Conservation (phyloP, 2,113 vertebrate species). For the Catharus minimus region DNA sequence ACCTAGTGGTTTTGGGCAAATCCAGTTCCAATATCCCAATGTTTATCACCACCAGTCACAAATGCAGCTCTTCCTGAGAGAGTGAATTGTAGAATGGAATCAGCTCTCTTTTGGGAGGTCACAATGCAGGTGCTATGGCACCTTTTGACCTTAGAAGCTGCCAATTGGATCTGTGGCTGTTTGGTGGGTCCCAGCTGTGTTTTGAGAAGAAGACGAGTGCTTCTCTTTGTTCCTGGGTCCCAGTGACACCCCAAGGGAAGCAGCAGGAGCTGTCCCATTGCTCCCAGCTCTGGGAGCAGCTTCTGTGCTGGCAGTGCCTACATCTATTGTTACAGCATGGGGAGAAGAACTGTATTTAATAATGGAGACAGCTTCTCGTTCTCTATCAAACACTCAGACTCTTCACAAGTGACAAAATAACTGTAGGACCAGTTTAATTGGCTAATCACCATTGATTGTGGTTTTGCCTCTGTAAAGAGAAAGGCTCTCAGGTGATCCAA, state of each 20-base stretch:
- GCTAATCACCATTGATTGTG: not conserved
- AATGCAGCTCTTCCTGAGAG: not conserved
- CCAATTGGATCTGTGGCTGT: not conserved
- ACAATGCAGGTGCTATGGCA: not conserved
- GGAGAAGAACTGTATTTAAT: not conserved
- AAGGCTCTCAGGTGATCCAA: not conserved
- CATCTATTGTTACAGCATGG: fast-evolving
- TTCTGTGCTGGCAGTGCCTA: not conserved
- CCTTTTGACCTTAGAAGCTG: not conserved
- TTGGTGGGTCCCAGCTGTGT: fast-evolving
- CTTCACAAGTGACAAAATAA: not conserved
- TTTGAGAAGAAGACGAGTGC: not conserved
- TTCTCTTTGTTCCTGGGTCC: not conserved
- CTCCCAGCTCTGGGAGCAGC: not conserved
- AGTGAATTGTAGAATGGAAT: not conserved
- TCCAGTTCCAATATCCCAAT: not conserved
- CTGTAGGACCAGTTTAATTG: not conserved
- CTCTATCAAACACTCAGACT: not conserved
- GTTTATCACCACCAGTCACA: not conserved
- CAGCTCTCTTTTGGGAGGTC: not conserved
- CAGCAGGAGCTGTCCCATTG: not conserved
- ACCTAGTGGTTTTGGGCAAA: not conserved
- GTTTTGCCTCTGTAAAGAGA: not conserved
- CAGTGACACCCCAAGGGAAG: not conserved
- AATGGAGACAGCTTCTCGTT: fast-evolving